Evolutionary conservation across 2,113 vertebrate genomes (phyloP), one percentile per base, ranked within the genome.

Genomic region (Bettongia penicillata): DNA sequence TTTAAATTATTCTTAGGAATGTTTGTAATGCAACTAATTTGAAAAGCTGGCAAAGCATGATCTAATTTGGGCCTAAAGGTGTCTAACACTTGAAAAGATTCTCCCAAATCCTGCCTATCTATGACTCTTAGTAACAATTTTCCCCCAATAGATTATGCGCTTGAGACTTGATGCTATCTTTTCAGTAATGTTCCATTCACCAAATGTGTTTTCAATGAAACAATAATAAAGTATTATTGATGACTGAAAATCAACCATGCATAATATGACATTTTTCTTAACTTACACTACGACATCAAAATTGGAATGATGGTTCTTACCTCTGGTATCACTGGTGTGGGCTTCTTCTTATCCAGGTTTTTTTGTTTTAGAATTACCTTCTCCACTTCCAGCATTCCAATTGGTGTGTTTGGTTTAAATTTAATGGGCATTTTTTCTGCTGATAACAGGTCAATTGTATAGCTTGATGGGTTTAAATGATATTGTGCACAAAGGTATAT

Each of bases 401-500:
- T 99, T 90, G 99, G 99, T 89, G 99, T 99, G 47, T 99, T 99
- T 89, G 99, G 99, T 96, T 99, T 99, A 98, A 99, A 99, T 97
- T 99, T 99, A 97, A 99, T 98, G 94, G 97, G 98, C 47, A 98
- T 99, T 48, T 99, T 99, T 96, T 99, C 99, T 95, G 98, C 96
- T 91, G 99, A 99, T 93, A 99, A 94, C 90, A 99, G 98, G 91
- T 99, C 99, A 95, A 99, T 99, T 31, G 99, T 99, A 97, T 99
- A 98, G 98, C 99, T 98, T 31, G 99, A 99, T 12, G 99, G 99
- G 98, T 99, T 99, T 98, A 99, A 99, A 98, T 99, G 99, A 98
- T 99, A 99, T 94, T 99, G 99, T 50, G 99, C 99, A 97, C 99
- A 99, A 89, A 99, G 99, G 93, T 99, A 99, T 95, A 99, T 99